Base-by-base conservation (phyloP, 2,888 invertebrate species). In the Ariolimax columbianus region DNA sequence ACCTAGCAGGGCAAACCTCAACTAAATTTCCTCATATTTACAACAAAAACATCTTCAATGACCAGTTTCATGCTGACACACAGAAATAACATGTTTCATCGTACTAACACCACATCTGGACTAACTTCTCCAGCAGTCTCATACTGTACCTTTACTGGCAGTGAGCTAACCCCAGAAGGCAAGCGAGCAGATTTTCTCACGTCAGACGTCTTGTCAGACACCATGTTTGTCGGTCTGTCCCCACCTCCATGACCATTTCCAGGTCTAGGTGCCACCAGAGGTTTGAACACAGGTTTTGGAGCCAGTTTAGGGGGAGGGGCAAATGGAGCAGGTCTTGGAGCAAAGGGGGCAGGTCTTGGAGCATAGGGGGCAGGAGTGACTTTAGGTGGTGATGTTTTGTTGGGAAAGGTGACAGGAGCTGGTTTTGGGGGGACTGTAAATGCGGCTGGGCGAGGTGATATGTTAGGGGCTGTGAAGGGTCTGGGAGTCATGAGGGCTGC, bases 261-360 rank as follows among this genome's bases (percentile, higher is more conserved):
- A 23, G 40, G 91, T 88, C 91, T 91, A 9, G 91, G 92, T 70
- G 90, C 90, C 30, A 91, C 87, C 36, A 88, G 88, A 7, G 91
- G 90, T 80, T 87, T 88, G 83, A 83, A 84, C 66, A 84, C 84
- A 81, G 89, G 89, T 82, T 90, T 91, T 30, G 90, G 87, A 75
- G 86, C 87, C 86, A 86, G 43, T 30, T 82, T 82, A 38, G 82
- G 82, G 36, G 75, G 82, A 11, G 82, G 82, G 33, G 66, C 75
- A 82, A 82, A 82, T 9, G 82, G 73, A 6, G 75, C 82, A 43
- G 82, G 75, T 33, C 33, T 82, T 9, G 82, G 47, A 14, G 47
- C 47, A 47, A 66, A 66, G n/a, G 80, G 80, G 68, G 66, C 40
- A 0, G 47, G 70, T 30, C 43, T 47, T 38, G 80, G 80, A 40